phyloP scores from a whole-genome alignment of 92 coral and sea anemone genomes.

The Hydrozoanthus gracilis region DNA sequence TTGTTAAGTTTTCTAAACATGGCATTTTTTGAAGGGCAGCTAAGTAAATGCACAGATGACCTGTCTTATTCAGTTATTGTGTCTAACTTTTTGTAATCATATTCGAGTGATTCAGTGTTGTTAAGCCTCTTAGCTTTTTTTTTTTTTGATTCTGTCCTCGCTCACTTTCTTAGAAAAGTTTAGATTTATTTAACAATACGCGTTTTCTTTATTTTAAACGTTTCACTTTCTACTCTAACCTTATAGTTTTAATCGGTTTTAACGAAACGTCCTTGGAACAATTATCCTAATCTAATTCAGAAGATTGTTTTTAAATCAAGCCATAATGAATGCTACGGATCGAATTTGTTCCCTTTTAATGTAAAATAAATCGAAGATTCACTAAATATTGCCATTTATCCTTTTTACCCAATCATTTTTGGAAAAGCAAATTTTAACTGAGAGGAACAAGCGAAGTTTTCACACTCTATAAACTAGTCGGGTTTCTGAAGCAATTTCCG shows the following conservation, averaged over 20 bases:
- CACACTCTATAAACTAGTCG: too few relatives aligned
- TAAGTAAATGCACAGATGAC: slow-evolving; percentile 16
- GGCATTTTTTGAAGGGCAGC: slow-evolving; percentile 13
- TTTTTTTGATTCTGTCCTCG: not conserved
- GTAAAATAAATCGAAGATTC: not conserved
- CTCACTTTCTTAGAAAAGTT: not conserved
- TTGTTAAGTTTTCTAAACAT: not conserved
- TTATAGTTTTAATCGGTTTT: not conserved
- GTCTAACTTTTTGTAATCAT: not conserved
- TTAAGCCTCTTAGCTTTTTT: not conserved
- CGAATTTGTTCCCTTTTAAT: not conserved
- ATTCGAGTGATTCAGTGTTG: not conserved
- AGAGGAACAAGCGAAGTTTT: too few relatives aligned
- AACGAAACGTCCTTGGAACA: not conserved
- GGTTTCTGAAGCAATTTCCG: too few relatives aligned
- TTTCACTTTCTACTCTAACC: not conserved
- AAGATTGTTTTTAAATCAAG: not conserved
- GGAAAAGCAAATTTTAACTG: too few relatives aligned
- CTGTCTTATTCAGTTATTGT: not conserved
- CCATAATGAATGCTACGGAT: not conserved
- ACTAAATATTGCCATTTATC: not conserved
- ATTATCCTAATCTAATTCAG: not conserved
- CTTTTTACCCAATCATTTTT: too few relatives aligned
- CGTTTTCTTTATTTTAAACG: not conserved
- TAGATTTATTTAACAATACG: not conserved